A percentile compares a stretch with the other conserved stretches of the same genome.
Conservation (phyloP, 2,113 vertebrate genomes). For the Etheostoma cragini region DNA sequence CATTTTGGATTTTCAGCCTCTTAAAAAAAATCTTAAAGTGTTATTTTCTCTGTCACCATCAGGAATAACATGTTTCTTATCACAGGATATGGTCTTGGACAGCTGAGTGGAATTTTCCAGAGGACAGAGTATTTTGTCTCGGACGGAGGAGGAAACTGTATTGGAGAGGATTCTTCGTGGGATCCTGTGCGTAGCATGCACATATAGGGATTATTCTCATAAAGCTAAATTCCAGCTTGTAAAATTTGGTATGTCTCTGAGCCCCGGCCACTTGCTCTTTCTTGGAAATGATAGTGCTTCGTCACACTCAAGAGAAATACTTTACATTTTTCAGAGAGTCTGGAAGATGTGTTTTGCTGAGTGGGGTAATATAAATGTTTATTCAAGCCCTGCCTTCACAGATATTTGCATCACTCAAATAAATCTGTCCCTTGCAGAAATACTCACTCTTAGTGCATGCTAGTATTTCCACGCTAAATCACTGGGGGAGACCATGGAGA, state of each 20-base stretch:
- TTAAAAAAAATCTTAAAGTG: constrained; percentile 27
- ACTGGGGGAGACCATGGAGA: neutral
- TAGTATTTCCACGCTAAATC: constrained; percentile 24
- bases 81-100: constrained; percentile 68
- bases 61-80: constrained; percentile 69
- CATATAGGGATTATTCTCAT: constrained; percentile 71
- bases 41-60: constrained; percentile 52
- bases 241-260: constrained; percentile 64
- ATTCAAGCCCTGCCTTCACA: constrained; percentile 49
- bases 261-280: constrained; percentile 38
- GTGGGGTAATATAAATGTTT: constrained; percentile 77
- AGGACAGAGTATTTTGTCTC: constrained; percentile 39
- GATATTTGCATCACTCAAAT: constrained; percentile 37
- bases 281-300: constrained; percentile 63
- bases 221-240: constrained; percentile 65
- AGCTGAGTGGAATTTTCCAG: constrained; percentile 76
- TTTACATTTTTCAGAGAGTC: constrained; percentile 62
- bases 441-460: neutral
- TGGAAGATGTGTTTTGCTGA: constrained; percentile 71
- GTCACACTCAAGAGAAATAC: constrained; percentile 70
- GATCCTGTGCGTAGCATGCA: constrained; percentile 55
- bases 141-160: constrained; percentile 36
- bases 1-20: constrained; percentile 30
- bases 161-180: constrained; percentile 36
- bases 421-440: constrained; percentile 21